Evolutionary conservation across 1,140 invertebrate species (phyloP).

Genomic region (Pseudobourletiella spinata): DNA sequence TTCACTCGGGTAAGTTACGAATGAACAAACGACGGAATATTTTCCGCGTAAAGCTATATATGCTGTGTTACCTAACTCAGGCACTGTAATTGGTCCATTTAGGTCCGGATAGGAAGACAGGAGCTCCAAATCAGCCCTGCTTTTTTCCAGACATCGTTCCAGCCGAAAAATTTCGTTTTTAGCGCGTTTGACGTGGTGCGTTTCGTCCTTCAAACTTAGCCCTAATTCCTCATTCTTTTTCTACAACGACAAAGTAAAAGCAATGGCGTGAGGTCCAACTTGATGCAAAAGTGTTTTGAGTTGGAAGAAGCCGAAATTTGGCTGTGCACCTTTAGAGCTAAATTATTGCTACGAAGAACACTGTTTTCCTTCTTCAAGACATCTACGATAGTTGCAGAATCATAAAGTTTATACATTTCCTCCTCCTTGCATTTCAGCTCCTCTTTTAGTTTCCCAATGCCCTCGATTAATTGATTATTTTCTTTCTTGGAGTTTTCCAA

Average conservation of each 20-base stretch:
- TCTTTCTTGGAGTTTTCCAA: not conserved
- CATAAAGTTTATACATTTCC: not conserved
- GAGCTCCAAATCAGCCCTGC: not conserved
- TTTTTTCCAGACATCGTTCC: not conserved
- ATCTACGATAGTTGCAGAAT: not conserved
- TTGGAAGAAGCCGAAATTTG: not conserved
- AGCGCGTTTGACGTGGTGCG: not conserved
- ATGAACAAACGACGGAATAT: too few species aligned
- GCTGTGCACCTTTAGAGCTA: not conserved
- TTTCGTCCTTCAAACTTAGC: not conserved
- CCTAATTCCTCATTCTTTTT: not conserved
- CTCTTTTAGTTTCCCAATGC: not conserved
- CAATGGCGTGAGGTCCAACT: too few species aligned
- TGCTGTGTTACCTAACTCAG: not conserved
- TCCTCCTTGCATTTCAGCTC: constrained; percentile 1
- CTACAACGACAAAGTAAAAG: not conserved
- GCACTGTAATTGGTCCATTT: constrained; percentile 5
- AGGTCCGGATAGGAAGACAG: constrained; percentile 2
- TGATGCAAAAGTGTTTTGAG: too few species aligned
- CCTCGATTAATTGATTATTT: not conserved
- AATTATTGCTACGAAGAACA: not conserved
- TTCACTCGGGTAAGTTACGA: not conserved
- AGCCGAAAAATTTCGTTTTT: not conserved
- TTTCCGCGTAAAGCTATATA: too few species aligned
- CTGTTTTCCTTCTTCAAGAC: not conserved